phyloP scores from a whole-genome alignment of 2,113 vertebrate species.

The Cervus canadensis region DNA sequence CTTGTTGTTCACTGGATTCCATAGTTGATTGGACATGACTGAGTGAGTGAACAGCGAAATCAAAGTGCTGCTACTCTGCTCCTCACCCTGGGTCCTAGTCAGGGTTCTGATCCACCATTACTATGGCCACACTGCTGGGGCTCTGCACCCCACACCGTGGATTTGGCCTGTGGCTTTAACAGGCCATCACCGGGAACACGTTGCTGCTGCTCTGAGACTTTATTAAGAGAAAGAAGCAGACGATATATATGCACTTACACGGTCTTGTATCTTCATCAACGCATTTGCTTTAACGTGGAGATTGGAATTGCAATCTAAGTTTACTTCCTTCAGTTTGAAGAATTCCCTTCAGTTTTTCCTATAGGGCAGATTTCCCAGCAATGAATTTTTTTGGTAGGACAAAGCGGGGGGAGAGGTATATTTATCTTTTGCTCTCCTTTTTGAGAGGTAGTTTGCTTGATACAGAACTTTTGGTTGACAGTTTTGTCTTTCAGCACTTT shows the following conservation, averaged over 20 bases:
- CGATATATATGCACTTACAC: too few relatives aligned
- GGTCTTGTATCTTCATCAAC: neutral
- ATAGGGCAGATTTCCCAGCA: neutral
- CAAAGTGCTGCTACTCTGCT: neutral
- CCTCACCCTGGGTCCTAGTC: neutral
- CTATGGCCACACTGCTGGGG: neutral
- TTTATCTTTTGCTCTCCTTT: neutral
- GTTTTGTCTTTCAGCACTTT: neutral
- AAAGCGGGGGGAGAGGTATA: neutral
- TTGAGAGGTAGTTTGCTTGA: neutral
- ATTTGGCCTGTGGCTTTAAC: neutral
- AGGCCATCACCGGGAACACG: neutral
- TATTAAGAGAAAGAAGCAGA: neutral
- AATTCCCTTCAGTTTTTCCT: neutral
- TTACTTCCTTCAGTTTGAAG: neutral
- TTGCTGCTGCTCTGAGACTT: neutral
- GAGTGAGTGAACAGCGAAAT: neutral
- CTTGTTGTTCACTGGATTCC: neutral
- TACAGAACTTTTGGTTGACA: neutral
- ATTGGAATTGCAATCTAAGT: neutral
- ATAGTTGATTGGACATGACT: neutral
- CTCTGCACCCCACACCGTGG: neutral
- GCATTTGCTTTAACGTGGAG: neutral
- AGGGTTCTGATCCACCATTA: neutral
- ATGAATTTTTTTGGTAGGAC: neutral